phyloP scores from a whole-genome alignment of 2,113 vertebrate genomes.

The Varanus komodoensis region DNA sequence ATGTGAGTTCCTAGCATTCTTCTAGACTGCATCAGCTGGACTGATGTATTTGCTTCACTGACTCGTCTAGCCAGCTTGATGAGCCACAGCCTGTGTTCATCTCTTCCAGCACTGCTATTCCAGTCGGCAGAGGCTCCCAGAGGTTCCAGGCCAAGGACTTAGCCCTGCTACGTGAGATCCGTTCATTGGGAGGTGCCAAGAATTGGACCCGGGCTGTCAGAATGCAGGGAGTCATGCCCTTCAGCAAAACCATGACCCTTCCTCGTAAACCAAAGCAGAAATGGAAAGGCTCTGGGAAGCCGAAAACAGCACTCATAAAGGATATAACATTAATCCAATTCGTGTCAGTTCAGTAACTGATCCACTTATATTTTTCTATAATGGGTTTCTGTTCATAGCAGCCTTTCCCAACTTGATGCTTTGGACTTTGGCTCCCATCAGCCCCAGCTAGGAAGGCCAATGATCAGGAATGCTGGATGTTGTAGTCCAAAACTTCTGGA shows the following conservation, averaged over 20 bases:
- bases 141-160: background rate
- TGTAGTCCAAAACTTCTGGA: no score
- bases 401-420: no score
- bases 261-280: background rate
- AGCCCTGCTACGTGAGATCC: background rate
- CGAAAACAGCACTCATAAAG: background rate
- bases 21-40: background rate
- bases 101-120: background rate
- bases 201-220: background rate
- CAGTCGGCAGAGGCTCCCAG: no score
- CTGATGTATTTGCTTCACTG: background rate
- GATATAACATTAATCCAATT: background rate
- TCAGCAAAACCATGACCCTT: background rate
- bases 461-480: no score
- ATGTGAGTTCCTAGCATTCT: background rate
- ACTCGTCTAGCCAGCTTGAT: background rate
- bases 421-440: no score
- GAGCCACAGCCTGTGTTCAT: no score
- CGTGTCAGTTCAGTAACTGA: background rate
- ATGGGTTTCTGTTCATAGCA: conserved; percentile 20
- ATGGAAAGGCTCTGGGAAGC: background rate
- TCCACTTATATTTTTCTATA: background rate
- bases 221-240: background rate
- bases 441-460: no score
- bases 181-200: background rate